Percentiles rank a stretch among this genome's conserved stretches.
Conservation (phyloP, 2,888 invertebrate genomes). For the Dicyrtomina minuta region DNA sequence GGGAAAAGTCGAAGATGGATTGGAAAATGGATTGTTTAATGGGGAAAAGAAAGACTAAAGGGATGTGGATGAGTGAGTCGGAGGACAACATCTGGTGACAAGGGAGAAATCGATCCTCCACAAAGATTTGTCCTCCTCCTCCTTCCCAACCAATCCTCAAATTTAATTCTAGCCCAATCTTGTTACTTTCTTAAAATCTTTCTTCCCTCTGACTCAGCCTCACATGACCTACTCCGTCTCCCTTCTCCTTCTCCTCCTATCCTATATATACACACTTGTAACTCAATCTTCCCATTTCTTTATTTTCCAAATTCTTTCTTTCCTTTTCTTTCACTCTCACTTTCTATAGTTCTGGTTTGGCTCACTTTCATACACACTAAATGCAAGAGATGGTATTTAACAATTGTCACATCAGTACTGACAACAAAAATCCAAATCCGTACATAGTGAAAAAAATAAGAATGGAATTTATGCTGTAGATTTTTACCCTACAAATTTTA, state of each 20-base stretch:
- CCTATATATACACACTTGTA: neutral
- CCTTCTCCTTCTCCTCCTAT: neutral
- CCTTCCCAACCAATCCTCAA: conserved; percentile 27
- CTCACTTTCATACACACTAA: no score
- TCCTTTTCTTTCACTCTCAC: neutral
- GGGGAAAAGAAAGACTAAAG: conserved; percentile 23
- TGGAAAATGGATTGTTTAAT: conserved; percentile 26
- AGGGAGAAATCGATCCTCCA: conserved; percentile 29
- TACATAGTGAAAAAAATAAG: no score
- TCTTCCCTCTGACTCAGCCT: conserved; percentile 13
- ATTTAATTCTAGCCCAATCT: conserved; percentile 27
- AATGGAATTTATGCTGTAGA: no score
- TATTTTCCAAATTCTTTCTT: neutral
- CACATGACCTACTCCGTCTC: neutral
- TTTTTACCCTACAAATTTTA: no score
- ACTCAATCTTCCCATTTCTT: neutral
- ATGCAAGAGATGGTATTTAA: no score
- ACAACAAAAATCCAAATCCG: no score
- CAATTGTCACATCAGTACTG: no score
- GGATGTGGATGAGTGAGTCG: conserved; percentile 27
- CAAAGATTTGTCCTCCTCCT: conserved; percentile 22
- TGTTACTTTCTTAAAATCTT: conserved; percentile 22
- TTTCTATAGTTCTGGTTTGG: neutral
- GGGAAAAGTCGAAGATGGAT: conserved; percentile 1
- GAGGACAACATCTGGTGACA: conserved; percentile 24